Evolutionary conservation across 1,140 invertebrate genomes (phyloP).

Genomic region (Sitobion miscanthi): DNA sequence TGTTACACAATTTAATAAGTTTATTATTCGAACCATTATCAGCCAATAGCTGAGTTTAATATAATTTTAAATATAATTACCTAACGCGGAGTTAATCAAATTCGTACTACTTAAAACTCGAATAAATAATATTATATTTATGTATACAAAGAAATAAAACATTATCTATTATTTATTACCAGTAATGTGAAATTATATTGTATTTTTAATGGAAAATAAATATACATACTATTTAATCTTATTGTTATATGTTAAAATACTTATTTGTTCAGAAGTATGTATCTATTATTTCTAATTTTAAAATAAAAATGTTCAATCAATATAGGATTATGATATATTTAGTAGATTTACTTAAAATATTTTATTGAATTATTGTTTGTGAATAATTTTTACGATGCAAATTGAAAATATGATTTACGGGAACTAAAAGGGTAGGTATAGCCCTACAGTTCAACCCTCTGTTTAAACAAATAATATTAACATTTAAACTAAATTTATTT

Average conservation of each 20-base stretch:
- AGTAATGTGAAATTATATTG: background rate
- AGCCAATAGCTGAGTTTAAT: background rate
- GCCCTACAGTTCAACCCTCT: constrained; percentile 9
- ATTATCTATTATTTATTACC: background rate
- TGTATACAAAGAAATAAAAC: background rate
- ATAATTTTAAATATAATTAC: background rate
- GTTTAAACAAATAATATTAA: constrained; percentile 21
- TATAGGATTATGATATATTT: background rate
- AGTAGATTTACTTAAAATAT: background rate
- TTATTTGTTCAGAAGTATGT: background rate
- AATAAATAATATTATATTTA: background rate
- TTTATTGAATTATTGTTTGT: background rate
- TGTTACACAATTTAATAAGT: background rate
- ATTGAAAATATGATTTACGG: constrained; percentile 35
- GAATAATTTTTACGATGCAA: constrained; percentile 8
- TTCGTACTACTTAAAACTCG: background rate
- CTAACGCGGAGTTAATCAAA: background rate
- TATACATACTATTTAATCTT: background rate
- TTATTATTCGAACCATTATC: too few species aligned
- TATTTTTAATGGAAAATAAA: background rate
- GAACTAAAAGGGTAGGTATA: background rate
- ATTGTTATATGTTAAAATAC: background rate
- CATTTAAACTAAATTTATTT: constrained; percentile 33
- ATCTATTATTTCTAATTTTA: background rate
- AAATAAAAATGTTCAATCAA: background rate